Evolutionary conservation across 2,797 vertebrate genomes (phyloP).

Genomic region (Holocentrus rufus): DNA sequence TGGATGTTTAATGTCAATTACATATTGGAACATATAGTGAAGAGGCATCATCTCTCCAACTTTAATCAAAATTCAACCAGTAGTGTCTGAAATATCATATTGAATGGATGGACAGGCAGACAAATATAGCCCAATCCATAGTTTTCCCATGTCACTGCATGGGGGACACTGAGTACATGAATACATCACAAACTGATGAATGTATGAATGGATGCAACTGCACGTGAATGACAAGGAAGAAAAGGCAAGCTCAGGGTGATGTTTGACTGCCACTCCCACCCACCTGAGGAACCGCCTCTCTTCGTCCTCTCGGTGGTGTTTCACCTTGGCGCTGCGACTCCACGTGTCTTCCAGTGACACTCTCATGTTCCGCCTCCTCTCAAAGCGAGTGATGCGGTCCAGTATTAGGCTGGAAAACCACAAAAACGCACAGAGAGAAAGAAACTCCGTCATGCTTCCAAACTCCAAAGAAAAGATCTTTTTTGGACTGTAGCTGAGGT

Average conservation of each 20-base stretch:
- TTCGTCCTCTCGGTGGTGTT: conserved; percentile 79
- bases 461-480: not conserved
- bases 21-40: too few species aligned
- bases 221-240: too few species aligned
- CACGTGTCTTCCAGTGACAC: conserved; percentile 80
- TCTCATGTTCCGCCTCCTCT: conserved; percentile 71
- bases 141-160: too few species aligned
- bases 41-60: too few species aligned
- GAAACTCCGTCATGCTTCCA: not conserved
- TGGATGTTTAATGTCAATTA: too few species aligned
- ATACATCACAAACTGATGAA: not conserved
- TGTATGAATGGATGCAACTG: too few species aligned
- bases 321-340: conserved; percentile 72
- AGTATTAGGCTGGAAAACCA: conserved; percentile 69
- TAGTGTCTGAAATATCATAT: too few species aligned
- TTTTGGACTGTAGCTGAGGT: not conserved
- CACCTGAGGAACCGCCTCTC: conserved; percentile 81
- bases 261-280: not conserved
- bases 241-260: too few species aligned
- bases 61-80: too few species aligned
- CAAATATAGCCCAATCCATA: too few species aligned
- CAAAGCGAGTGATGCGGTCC: conserved; percentile 68
- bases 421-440: not conserved
- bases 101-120: too few species aligned
- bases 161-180: not conserved